Percentiles rank a stretch among this genome's conserved stretches.
Evolutionary conservation across 92 coral and sea anemone species (phyloP).

Genomic region (Chrysogorgia sp.): DNA sequence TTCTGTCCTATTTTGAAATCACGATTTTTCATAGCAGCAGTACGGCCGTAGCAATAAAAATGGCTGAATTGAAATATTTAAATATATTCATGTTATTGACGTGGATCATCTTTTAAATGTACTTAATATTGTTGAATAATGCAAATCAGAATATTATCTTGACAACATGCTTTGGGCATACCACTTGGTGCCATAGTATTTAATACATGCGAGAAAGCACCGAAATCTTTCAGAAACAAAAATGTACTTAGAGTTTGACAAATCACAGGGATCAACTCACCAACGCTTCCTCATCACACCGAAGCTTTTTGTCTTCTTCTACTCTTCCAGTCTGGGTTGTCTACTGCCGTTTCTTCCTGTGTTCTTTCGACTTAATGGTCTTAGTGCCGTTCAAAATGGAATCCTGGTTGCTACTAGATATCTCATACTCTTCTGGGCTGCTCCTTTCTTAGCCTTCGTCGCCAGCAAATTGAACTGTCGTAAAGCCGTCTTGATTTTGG

Average conservation of each 20-base stretch:
- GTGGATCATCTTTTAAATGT: too few relatives aligned
- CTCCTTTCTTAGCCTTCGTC: constrained; percentile 65
- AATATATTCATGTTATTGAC: too few relatives aligned
- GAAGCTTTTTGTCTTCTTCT: constrained; percentile 73
- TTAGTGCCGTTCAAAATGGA: constrained; percentile 89
- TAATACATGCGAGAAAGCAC: too few relatives aligned
- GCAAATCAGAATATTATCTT: too few relatives aligned
- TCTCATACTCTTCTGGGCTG: constrained; percentile 79
- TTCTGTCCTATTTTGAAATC: too few relatives aligned
- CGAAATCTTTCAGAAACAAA: too few relatives aligned
- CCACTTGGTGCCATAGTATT: too few relatives aligned
- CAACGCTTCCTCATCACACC: constrained; percentile 76
- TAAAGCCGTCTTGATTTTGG: constrained; percentile 6
- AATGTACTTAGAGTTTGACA: constrained; percentile 42
- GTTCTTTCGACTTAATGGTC: constrained; percentile 90
- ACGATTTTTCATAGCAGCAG: too few relatives aligned
- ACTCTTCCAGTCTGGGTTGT: constrained; percentile 72
- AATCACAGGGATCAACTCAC: constrained; percentile 22
- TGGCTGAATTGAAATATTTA: too few relatives aligned
- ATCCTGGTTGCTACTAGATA: constrained; percentile 73
- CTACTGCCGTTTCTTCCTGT: constrained; percentile 90
- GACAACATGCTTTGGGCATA: too few relatives aligned
- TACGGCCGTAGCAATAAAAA: too few relatives aligned
- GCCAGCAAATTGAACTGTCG: constrained; percentile 37
- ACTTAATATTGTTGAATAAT: too few relatives aligned